Evolutionary conservation across 1,140 invertebrate species (phyloP).

Genomic region (Theocolax elegans): DNA sequence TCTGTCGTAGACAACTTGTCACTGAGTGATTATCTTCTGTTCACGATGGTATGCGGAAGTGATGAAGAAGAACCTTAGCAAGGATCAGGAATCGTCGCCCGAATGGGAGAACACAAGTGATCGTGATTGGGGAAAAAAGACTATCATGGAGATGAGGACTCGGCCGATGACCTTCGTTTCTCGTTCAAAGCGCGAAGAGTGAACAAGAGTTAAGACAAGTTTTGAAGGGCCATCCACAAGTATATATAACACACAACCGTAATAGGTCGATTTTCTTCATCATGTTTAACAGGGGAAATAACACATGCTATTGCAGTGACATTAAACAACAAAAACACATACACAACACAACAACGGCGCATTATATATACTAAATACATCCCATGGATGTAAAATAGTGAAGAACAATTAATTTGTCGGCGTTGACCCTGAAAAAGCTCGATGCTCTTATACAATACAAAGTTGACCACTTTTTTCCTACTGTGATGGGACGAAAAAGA

Average conservation of each 20-base stretch:
- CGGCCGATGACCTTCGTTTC: constrained; percentile 50
- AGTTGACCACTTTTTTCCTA: constrained; percentile 62
- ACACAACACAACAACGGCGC: constrained; percentile 6
- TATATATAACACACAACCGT: too few species aligned
- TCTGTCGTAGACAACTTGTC: constrained; percentile 60
- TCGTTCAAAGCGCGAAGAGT: constrained; percentile 53
- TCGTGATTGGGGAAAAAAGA: constrained; percentile 30
- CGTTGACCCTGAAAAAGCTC: constrained; percentile 56
- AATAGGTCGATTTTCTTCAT: too few species aligned
- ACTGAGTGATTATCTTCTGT: constrained; percentile 62
- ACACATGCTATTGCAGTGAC: constrained; percentile 21
- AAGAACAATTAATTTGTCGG: constrained; percentile 45
- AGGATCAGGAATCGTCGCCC: constrained; percentile 42
- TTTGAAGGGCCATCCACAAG: constrained; percentile 22
- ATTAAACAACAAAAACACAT: too few species aligned
- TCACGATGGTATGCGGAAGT: constrained; percentile 52
- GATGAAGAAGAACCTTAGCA: constrained; percentile 47
- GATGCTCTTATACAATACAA: constrained; percentile 58
- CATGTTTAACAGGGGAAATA: constrained; percentile 45
- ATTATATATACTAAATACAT: constrained; percentile 55
- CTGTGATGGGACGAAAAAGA: constrained; percentile 45
- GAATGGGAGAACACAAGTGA: constrained; percentile 41
- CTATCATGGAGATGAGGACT: constrained; percentile 33
- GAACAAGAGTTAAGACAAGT: constrained; percentile 44
- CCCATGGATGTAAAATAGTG: constrained; percentile 64